These are phyloP conservation scores for Notothenia rossii DNA, from an alignment of 2,113 vertebrate species.

Conservation along the genomic window DNA sequence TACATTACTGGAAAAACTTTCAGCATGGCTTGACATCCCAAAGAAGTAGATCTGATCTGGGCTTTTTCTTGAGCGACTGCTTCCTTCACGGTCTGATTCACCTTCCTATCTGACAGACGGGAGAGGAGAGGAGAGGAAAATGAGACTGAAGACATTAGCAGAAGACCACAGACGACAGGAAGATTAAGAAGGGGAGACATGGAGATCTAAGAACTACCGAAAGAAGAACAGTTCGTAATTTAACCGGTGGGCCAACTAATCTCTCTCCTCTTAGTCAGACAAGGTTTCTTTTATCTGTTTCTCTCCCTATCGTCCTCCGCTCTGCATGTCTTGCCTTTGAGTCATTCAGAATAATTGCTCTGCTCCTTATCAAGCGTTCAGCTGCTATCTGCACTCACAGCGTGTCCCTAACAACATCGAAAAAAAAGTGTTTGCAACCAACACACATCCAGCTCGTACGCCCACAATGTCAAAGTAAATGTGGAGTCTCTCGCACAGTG, in stretches of 20 bases:
- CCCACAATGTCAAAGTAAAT: conserved; percentile 8
- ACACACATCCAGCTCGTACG: not conserved
- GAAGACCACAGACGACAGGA: not conserved
- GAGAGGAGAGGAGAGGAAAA: not conserved
- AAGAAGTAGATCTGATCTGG: conserved; percentile 12
- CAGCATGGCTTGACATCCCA: too few species aligned
- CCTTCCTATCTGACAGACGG: conserved; percentile 22
- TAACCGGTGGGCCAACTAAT: conserved; percentile 10
- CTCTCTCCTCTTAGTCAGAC: conserved; percentile 1
- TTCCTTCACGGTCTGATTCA: conserved; percentile 56
- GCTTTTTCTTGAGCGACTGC: conserved; percentile 11
- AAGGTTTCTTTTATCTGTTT: conserved; percentile 8
- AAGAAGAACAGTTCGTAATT: conserved; percentile 11
- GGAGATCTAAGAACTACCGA: not conserved
- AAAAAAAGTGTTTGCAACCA: conserved; percentile 16
- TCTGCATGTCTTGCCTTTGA: conserved; percentile 31
- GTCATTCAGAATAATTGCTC: conserved; percentile 66
- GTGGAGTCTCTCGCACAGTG: not conserved
- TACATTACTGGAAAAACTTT: not conserved
- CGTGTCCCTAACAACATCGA: conserved; percentile 13
- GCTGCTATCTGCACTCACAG: conserved; percentile 44
- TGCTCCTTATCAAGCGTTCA: conserved; percentile 40
- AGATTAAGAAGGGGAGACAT: not conserved
- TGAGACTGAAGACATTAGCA: conserved; percentile 14
- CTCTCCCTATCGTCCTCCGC: not conserved